These are phyloP conservation scores for Andrena haemorrhoa DNA, from an alignment of 2,888 invertebrate species.

Conservation along the genomic window DNA sequence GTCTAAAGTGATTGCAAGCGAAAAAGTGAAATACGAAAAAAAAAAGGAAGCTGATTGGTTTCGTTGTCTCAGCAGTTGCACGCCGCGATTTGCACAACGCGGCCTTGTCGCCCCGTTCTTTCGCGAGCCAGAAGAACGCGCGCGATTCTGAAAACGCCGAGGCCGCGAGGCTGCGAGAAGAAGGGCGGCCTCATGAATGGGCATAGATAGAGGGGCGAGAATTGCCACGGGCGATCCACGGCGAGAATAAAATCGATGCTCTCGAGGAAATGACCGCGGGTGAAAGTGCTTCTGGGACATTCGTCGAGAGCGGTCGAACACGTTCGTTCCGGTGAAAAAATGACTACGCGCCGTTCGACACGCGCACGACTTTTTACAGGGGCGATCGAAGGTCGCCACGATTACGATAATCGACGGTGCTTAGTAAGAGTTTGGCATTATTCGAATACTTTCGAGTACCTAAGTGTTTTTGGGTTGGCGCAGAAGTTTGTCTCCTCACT, in stretches of 20 bases:
- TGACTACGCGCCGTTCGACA: slow-evolving; percentile 46
- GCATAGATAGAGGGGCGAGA: slow-evolving; percentile 58
- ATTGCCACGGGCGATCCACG: slow-evolving; percentile 65
- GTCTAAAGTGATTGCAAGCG: neutral
- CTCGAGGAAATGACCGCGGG: slow-evolving; percentile 77
- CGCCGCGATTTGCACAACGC: slow-evolving; percentile 18
- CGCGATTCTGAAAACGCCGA: slow-evolving; percentile 31
- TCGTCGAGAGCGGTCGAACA: slow-evolving; percentile 51
- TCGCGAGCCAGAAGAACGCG: slow-evolving; percentile 13
- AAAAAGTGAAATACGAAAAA: slow-evolving; percentile 9
- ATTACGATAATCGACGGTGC: slow-evolving; percentile 28
- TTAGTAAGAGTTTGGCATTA: too few relatives aligned
- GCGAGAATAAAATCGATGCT: slow-evolving; percentile 66
- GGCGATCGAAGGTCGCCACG: slow-evolving; percentile 55
- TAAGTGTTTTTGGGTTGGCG: too few relatives aligned
- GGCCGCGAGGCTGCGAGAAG: slow-evolving; percentile 16
- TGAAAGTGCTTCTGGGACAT: slow-evolving; percentile 77
- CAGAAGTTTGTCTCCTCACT: neutral
- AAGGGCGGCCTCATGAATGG: slow-evolving; percentile 55
- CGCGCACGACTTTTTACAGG: slow-evolving; percentile 52
- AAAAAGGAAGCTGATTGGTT: slow-evolving; percentile 9
- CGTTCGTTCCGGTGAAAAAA: slow-evolving; percentile 48
- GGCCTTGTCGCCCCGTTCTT: slow-evolving; percentile 42
- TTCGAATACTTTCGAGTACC: too few relatives aligned
- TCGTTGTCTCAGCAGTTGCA: slow-evolving; percentile 3